Evolutionary conservation across 2,113 vertebrate genomes (phyloP).

Genomic region (Catharus minimus): DNA sequence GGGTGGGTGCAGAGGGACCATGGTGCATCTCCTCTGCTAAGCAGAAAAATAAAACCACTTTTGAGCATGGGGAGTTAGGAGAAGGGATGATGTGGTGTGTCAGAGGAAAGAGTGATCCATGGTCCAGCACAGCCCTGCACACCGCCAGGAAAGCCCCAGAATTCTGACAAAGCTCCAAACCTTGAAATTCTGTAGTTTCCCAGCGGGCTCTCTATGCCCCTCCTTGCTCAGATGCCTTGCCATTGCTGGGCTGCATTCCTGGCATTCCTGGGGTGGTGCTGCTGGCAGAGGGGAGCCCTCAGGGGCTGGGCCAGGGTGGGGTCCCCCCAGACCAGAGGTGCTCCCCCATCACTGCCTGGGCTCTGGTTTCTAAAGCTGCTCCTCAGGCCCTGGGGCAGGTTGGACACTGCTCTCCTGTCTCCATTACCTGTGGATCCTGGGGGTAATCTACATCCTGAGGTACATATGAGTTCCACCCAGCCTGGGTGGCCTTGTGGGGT

Average conservation of each 20-base stretch:
- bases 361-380: background rate
- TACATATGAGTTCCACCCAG: background rate
- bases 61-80: background rate
- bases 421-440: background rate
- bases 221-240: rapidly evolving
- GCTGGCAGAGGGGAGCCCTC: background rate
- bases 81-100: background rate
- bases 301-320: rapidly evolving
- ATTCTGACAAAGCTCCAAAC: background rate
- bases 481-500: background rate
- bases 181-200: background rate
- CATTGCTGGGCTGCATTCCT: background rate
- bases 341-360: background rate
- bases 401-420: background rate
- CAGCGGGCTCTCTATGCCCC: background rate
- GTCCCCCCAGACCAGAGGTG: background rate
- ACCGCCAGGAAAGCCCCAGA: background rate
- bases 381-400: background rate
- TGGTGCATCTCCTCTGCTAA: background rate
- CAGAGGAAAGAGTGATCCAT: background rate
- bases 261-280: background rate
- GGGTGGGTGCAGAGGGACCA: background rate
- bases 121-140: background rate
- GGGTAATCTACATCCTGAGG: background rate
- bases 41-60: background rate